Conservation (phyloP, 1,140 invertebrate species). For the Trissolcus basalis region DNA sequence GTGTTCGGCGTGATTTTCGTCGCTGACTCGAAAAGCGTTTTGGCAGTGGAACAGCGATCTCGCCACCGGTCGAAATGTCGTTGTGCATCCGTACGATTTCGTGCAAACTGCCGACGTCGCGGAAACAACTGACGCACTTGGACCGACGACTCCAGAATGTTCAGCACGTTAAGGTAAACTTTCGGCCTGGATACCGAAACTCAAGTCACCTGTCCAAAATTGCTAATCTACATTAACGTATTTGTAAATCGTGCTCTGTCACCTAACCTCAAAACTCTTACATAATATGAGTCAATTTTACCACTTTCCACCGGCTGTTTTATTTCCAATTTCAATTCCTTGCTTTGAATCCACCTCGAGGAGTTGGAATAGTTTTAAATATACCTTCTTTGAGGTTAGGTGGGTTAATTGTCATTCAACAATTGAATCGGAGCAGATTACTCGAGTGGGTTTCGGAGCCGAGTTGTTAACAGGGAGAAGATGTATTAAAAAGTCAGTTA, state of each 20-base stretch:
- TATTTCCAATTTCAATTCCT: background rate
- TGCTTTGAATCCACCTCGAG: too few species aligned
- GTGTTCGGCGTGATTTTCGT: background rate
- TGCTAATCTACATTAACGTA: background rate
- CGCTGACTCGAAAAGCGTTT: background rate
- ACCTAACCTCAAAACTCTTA: conserved; percentile 61
- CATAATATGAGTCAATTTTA: conserved; percentile 52
- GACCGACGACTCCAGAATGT: conserved; percentile 58
- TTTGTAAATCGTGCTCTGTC: conserved; percentile 9
- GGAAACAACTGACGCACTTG: conserved; percentile 60
- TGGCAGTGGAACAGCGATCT: background rate
- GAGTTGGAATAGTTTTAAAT: too few species aligned
- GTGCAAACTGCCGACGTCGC: conserved; percentile 60
- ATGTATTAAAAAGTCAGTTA: too few species aligned
- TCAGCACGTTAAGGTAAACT: conserved; percentile 61
- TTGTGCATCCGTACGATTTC: conserved; percentile 64
- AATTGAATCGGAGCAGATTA: too few species aligned
- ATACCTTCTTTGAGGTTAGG: too few species aligned
- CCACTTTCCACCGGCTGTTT: background rate
- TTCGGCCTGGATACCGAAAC: background rate
- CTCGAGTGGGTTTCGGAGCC: too few species aligned
- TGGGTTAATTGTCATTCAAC: background rate
- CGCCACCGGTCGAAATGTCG: conserved; percentile 60
- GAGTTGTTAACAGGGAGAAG: too few species aligned
- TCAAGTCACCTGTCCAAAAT: conserved; percentile 6